Percentiles rank a stretch among this genome's conserved stretches.
Evolutionary conservation across 2,797 vertebrate genomes (phyloP).

Genomic region (Taeniopygia guttata): DNA sequence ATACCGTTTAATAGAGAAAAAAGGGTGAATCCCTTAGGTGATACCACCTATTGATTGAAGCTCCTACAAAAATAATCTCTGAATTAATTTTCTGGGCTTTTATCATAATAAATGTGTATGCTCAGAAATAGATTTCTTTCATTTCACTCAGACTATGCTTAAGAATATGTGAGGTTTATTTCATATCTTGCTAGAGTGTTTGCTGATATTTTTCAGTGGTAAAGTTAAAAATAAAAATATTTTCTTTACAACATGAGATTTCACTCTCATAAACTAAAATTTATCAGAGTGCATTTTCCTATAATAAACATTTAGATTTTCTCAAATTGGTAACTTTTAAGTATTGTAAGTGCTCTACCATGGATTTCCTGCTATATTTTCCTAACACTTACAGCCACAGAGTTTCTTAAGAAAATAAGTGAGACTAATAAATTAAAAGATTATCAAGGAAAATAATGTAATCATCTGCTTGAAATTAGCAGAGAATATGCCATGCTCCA

Average conservation of each 20-base stretch:
- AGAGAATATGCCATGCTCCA: background rate
- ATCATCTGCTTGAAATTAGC: background rate
- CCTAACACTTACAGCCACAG: background rate
- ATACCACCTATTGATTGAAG: background rate
- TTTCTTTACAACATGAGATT: background rate
- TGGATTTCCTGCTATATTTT: background rate
- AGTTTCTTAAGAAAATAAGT: background rate
- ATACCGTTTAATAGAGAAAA: background rate
- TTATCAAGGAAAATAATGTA: background rate
- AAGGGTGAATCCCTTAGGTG: background rate
- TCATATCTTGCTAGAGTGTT: background rate
- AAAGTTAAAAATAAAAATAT: background rate
- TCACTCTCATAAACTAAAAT: background rate
- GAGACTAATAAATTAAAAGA: background rate
- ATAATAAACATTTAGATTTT: background rate
- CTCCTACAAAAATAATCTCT: background rate
- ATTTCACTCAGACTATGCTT: background rate
- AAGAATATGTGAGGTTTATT: background rate
- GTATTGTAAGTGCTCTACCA: background rate
- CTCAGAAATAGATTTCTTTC: background rate
- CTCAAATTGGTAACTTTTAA: background rate
- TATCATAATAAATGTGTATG: background rate
- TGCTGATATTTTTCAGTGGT: background rate
- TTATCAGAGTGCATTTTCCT: background rate
- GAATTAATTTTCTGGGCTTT: accelerated